Conservation (phyloP, 2,797 vertebrate species). For the Cyprinodon diabolis region DNA sequence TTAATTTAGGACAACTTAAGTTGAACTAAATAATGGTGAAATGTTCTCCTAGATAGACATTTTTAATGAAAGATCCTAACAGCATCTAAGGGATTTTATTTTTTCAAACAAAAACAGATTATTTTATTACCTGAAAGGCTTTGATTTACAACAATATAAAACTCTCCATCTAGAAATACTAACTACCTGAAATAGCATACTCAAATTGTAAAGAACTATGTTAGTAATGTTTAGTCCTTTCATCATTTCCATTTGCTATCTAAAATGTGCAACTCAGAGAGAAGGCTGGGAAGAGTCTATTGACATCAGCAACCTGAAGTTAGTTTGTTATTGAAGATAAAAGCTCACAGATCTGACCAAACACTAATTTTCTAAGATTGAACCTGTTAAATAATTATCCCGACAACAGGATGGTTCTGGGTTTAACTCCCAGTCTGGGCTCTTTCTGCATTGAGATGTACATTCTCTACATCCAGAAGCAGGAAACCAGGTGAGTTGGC, state of each 20-base stretch:
- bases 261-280: constrained; percentile 9
- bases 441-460: not conserved
- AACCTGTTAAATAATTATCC: constrained; percentile 3
- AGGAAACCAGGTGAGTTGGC: not conserved
- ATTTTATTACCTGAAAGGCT: no score
- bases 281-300: not conserved
- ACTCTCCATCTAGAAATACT: no score
- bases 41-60: not conserved
- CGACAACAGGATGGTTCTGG: no score
- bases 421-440: not conserved
- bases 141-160: no score
- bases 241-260: constrained; percentile 2
- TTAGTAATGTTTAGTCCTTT: constrained; percentile 30
- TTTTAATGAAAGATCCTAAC: not conserved
- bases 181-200: no score
- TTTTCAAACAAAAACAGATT: not conserved
- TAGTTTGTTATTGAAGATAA: not conserved
- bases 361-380: not conserved
- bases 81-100: not conserved
- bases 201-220: constrained; percentile 14
- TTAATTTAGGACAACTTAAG: not conserved
- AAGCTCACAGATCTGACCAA: constrained; percentile 13
- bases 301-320: not conserved
- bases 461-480: not conserved
- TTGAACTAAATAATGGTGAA: not conserved